Percentiles rank a stretch among this genome's conserved stretches.
These are phyloP conservation scores for Lapara coniferarum DNA, from an alignment of 2,888 invertebrate species.

Conservation along the genomic window DNA sequence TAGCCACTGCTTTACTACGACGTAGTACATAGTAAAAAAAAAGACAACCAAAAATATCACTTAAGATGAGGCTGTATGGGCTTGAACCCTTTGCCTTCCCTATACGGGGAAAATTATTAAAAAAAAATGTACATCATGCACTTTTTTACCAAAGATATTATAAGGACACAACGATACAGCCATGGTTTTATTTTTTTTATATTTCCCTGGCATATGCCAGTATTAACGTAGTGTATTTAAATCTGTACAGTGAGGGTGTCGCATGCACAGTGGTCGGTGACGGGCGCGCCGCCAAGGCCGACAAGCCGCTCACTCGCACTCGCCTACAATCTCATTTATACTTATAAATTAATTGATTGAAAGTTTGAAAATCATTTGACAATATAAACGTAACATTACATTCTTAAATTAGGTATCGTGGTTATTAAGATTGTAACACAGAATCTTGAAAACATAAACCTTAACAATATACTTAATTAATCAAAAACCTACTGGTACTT, in stretches of 20 bases:
- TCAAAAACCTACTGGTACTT: background rate
- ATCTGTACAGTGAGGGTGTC: slow-evolving; percentile 36
- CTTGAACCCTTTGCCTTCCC: too few species aligned
- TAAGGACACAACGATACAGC: slow-evolving; percentile 1
- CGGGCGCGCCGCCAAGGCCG: slow-evolving; percentile 62
- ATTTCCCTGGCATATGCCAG: background rate
- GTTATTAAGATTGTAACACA: background rate
- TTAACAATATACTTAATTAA: background rate
- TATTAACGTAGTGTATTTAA: slow-evolving; percentile 11
- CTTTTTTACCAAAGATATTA: too few species aligned
- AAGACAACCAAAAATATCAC: too few species aligned
- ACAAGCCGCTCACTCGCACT: slow-evolving; percentile 58
- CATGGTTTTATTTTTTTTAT: background rate
- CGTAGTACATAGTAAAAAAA: too few species aligned
- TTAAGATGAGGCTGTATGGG: too few species aligned
- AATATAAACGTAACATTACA: background rate
- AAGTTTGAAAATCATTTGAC: slow-evolving; percentile 30
- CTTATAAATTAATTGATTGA: slow-evolving; percentile 35
- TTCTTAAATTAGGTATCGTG: background rate
- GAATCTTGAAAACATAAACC: background rate
- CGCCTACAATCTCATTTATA: slow-evolving; percentile 68
- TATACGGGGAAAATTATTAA: too few species aligned
- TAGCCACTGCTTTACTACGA: too few species aligned
- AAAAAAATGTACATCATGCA: too few species aligned
- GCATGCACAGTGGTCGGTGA: slow-evolving; percentile 57